Evolutionary conservation across 2,797 vertebrate species (phyloP).

Genomic region (Lacerta viridis): DNA sequence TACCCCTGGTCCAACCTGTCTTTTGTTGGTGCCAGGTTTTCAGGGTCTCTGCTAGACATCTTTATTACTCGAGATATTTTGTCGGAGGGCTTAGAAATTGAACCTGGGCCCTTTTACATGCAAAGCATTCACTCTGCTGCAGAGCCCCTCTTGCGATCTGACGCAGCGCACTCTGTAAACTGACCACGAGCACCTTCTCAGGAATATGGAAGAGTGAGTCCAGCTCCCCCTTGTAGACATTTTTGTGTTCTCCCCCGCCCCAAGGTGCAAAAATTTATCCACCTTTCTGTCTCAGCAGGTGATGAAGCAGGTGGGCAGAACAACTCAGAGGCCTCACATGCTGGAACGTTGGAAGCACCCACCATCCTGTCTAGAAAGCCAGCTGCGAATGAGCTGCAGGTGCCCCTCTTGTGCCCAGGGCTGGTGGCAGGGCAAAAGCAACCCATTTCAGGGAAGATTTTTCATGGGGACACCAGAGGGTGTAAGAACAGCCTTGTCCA

Average conservation of each 20-base stretch:
- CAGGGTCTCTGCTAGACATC: neutral
- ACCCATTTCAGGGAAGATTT: conserved; percentile 18
- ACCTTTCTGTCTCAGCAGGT: conserved; percentile 25
- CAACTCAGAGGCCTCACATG: conserved; percentile 1
- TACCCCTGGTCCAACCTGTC: neutral
- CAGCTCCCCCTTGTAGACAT: neutral
- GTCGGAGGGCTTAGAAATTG: neutral
- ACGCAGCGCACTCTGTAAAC: neutral
- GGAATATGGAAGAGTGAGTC: neutral
- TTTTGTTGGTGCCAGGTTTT: neutral
- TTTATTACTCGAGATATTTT: neutral
- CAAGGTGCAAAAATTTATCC: neutral
- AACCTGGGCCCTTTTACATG: neutral
- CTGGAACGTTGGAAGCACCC: conserved; percentile 21
- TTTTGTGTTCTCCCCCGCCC: neutral
- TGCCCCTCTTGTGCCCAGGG: conserved; percentile 5
- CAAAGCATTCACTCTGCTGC: neutral
- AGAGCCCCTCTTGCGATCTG: neutral
- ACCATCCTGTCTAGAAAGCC: conserved; percentile 8
- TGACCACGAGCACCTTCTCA: neutral
- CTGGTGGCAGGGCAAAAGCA: conserved; percentile 24
- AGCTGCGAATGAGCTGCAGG: conserved; percentile 12
- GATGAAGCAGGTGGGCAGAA: conserved; percentile 11
- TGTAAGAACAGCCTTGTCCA: conserved; percentile 19
- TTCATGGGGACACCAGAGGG: conserved; percentile 3